Percentiles rank a stretch among this genome's conserved stretches.
phyloP scores from a whole-genome alignment of 2,113 vertebrate genomes.

The Blennius ocellaris region DNA sequence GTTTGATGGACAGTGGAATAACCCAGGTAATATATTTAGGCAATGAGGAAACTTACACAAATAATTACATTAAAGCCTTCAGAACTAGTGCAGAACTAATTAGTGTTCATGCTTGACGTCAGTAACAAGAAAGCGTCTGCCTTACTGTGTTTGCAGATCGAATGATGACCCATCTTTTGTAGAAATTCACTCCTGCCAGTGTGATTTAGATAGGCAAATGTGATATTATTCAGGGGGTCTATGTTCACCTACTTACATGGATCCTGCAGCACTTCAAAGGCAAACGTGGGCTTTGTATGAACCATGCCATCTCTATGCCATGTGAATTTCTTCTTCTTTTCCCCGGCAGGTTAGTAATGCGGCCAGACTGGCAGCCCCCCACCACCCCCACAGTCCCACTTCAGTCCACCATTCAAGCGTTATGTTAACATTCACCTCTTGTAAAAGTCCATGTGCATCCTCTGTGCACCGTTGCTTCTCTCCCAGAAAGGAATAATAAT shows the following conservation, averaged over 20 bases:
- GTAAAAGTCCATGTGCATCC: slow-evolving; percentile 2
- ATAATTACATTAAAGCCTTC: too few species aligned
- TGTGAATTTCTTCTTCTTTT: slow-evolving; percentile 34
- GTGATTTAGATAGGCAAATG: slow-evolving; percentile 28
- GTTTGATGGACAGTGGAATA: too few species aligned
- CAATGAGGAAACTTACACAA: not conserved
- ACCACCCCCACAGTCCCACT: not conserved
- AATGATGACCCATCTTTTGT: slow-evolving; percentile 27
- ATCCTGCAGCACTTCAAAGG: slow-evolving; percentile 42
- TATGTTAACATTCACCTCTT: not conserved
- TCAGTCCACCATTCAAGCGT: slow-evolving; percentile 7
- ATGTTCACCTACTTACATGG: not conserved
- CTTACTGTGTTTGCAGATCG: slow-evolving; percentile 22
- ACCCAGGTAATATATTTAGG: not conserved
- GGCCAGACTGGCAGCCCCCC: slow-evolving; percentile 7
- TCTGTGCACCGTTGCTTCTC: not conserved
- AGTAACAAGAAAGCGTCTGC: slow-evolving; percentile 27
- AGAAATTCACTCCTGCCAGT: slow-evolving; percentile 14
- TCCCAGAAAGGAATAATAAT: not conserved
- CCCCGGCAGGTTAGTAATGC: slow-evolving; percentile 17
- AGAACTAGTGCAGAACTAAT: not conserved
- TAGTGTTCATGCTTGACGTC: not conserved
- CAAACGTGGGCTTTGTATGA: slow-evolving; percentile 10
- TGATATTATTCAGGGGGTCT: slow-evolving; percentile 50
- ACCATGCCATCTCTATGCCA: slow-evolving; percentile 8